Evolutionary conservation across 2,113 vertebrate genomes (phyloP).

Genomic region (Uropsilus gracilis): DNA sequence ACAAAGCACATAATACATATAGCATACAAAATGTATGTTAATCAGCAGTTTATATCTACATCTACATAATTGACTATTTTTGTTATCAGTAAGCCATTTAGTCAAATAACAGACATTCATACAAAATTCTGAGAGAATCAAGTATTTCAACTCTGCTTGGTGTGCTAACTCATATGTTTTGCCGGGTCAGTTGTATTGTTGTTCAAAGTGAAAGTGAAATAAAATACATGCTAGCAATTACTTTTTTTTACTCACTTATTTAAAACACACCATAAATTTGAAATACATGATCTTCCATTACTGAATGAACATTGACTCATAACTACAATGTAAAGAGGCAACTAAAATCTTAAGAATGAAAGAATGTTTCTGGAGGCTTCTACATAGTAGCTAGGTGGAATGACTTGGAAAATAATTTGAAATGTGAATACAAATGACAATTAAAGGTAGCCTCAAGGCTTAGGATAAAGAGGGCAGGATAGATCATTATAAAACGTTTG

Average conservation of each 20-base stretch:
- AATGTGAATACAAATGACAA: background rate
- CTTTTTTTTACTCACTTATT: background rate
- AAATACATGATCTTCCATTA: background rate
- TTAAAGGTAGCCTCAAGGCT: background rate
- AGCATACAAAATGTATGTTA: no score
- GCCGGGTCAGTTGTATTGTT: no score
- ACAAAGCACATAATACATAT: no score
- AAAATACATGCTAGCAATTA: background rate
- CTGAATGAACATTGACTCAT: background rate
- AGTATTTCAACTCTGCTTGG: no score
- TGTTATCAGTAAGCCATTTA: no score
- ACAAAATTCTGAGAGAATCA: no score
- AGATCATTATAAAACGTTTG: background rate
- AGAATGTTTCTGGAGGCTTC: background rate
- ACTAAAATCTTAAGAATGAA: background rate
- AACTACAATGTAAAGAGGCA: background rate
- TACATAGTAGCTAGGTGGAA: background rate
- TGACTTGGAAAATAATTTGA: background rate
- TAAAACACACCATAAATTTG: background rate
- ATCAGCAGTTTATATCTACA: no score
- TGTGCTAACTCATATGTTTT: no score
- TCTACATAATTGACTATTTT: no score
- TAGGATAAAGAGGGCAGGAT: background rate
- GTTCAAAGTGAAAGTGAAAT: background rate
- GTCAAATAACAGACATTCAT: no score